phyloP scores from a whole-genome alignment of 2,113 vertebrate species.

The Megaptera novaeangliae region DNA sequence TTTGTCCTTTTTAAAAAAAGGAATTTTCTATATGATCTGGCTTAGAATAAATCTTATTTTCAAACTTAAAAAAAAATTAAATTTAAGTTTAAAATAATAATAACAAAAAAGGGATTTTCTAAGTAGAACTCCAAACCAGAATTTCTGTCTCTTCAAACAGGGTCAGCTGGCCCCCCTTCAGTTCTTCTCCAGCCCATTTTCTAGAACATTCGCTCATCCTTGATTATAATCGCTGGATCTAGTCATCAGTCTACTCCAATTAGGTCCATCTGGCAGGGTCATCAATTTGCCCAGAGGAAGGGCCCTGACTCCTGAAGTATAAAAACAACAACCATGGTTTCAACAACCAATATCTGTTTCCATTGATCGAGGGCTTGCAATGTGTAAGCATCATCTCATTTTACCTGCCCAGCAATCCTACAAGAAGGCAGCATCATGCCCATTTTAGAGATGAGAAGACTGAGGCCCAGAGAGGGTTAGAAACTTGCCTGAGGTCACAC shows the following conservation, averaged over 20 bases:
- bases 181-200: neutral
- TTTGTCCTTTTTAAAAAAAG: neutral
- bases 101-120: neutral
- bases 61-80: neutral
- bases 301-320: neutral
- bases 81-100: neutral
- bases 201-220: neutral
- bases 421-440: neutral
- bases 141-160: neutral
- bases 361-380: neutral
- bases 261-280: neutral
- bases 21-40: neutral
- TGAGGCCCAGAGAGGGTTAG: neutral
- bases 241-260: rapidly evolving
- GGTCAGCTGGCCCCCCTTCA: too few relatives aligned
- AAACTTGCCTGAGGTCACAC: neutral
- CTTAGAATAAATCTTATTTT: neutral
- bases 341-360: neutral
- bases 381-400: neutral
- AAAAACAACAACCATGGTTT: neutral
- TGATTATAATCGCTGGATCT: neutral
- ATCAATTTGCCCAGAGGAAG: neutral
- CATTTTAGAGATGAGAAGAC: neutral
- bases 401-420: neutral
- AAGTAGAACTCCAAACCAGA: neutral